These are phyloP conservation scores for Zaprionus ornatus DNA, from an alignment of 1,140 invertebrate species.

Conservation along the genomic window DNA sequence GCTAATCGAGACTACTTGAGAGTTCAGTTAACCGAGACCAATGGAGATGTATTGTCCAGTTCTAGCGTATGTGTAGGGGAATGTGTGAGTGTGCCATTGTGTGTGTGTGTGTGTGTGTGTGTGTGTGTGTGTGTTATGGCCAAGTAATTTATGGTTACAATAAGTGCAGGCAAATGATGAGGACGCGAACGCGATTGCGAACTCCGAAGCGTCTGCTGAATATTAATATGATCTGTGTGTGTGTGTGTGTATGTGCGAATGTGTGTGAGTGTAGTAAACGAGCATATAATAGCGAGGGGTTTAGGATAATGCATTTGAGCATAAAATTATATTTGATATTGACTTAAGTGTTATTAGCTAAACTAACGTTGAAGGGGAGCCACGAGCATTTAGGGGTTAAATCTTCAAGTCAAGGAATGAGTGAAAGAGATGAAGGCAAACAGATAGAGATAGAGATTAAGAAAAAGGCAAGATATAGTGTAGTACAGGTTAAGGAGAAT, in stretches of 20 bases:
- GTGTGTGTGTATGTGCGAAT: constrained; percentile 13
- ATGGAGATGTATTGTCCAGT: constrained; percentile 30
- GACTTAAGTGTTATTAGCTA: constrained; percentile 28
- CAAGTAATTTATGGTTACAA: constrained; percentile 67
- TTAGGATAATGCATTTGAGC: constrained; percentile 39
- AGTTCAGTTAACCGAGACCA: constrained; percentile 76
- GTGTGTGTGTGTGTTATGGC: constrained; percentile 4
- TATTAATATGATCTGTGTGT: constrained; percentile 39
- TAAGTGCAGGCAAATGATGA: constrained; percentile 58
- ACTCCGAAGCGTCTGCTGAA: constrained; percentile 21
- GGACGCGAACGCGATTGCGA: neutral
- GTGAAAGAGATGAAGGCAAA: no score
- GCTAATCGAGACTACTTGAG: constrained; percentile 75
- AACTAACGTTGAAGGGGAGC: neutral
- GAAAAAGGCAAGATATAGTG: no score
- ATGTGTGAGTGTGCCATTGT: neutral
- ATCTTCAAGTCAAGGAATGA: neutral
- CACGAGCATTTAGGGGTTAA: neutral
- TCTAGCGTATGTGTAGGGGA: neutral
- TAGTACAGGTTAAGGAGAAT: no score
- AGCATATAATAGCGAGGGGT: constrained; percentile 38
- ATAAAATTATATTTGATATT: constrained; percentile 44
- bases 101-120: neutral
- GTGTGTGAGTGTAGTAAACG: constrained; percentile 25
- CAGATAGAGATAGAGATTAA: no score